Evolutionary conservation across 2,113 vertebrate genomes (phyloP), one percentile per base, ranked within the genome.

Genomic region (Gobiocypris rarus): DNA sequence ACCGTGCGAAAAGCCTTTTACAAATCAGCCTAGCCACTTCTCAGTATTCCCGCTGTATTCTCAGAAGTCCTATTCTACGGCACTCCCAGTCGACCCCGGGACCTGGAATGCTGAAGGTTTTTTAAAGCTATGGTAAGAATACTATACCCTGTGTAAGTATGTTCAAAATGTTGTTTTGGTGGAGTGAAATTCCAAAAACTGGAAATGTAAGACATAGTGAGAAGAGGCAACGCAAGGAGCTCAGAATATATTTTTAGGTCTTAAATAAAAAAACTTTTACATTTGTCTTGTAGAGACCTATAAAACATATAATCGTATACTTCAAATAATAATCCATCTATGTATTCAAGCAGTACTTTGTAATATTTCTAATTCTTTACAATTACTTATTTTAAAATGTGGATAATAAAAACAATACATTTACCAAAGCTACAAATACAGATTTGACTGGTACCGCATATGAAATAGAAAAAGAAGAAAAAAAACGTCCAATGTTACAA

Each of bases 1-100:
- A 88, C 86, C 88, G 90, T 90, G 89, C 90, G 88, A 91, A 91
- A 93, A 90, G 86, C 90, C 75, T 92, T 91, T 90, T 90, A 89
- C 83, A 84, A 86, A 78, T 79, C 84, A 81, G 24, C 58, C 61
- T 14, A 8, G 26, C 58, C 69, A 75, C 70, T 85, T 81, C 84
- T 67, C 56, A 81, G 84, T 41, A 69, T 85, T 65, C 34, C 67
- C 7, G 38, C 75, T 88, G 75, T 83, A 75, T 87, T 88, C 87
- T n/a, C 58, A 70, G 28, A 14, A 81, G 79, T 14, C 14, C 67
- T 31, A 1, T 87, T 70, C 83, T 78, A 65, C 74, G 76, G 81
- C 61, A 76, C 75, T 81, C 85, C 77, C 56, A 75, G 73, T 63
- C 58, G 31, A 65, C 48, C 38, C 9, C 38, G 9, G 28, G 65